Percentiles rank a stretch among this genome's conserved stretches.
These are phyloP conservation scores for Rhamnusium bicolor DNA, from an alignment of 2,888 invertebrate species.

Conservation along the genomic window DNA sequence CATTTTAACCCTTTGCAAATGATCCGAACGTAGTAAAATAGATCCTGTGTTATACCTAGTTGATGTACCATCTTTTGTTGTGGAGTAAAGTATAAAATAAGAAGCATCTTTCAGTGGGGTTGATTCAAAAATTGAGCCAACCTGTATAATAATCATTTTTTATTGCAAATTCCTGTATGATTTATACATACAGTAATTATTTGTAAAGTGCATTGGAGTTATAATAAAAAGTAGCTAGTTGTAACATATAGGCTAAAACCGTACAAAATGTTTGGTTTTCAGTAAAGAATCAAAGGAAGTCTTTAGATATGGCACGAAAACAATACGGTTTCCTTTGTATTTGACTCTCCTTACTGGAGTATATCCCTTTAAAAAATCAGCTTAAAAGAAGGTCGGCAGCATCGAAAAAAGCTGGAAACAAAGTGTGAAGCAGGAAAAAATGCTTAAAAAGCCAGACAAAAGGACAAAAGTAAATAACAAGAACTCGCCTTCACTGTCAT, in stretches of 20 bases:
- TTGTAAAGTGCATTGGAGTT: too few species aligned
- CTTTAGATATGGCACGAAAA: neutral
- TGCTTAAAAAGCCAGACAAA: slow-evolving; percentile 28
- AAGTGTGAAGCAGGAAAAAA: slow-evolving; percentile 31
- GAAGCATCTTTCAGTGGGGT: too few species aligned
- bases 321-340: neutral
- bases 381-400: slow-evolving; percentile 1
- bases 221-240: neutral
- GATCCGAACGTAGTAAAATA: too few species aligned
- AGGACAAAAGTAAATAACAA: slow-evolving; percentile 39
- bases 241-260: neutral
- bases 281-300: neutral
- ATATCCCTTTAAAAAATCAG: neutral
- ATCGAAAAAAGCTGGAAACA: slow-evolving; percentile 29
- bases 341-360: neutral
- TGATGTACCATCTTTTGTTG: too few species aligned
- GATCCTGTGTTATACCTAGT: too few species aligned
- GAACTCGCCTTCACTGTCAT: slow-evolving; percentile 20
- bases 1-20: too few species aligned
- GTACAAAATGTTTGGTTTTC: slow-evolving; percentile 7
- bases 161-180: too few species aligned
- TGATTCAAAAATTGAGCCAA: too few species aligned
- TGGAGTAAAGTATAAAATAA: too few species aligned
- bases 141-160: too few species aligned
- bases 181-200: too few species aligned